phyloP scores from a whole-genome alignment of 2,888 invertebrate genomes.

The Disparrhopalites patrizii region DNA sequence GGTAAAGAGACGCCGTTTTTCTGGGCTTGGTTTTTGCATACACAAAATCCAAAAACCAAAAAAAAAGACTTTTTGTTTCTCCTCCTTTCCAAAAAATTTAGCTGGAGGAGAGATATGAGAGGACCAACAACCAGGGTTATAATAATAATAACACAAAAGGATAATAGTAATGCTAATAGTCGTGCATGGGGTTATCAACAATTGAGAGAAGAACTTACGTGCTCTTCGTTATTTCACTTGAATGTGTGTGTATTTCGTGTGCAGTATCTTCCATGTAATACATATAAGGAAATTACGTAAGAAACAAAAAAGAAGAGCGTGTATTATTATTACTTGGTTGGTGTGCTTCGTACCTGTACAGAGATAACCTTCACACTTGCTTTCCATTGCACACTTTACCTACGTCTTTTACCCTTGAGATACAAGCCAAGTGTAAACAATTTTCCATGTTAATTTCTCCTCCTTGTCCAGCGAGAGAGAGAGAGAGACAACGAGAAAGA shows the following conservation, averaged over 20 bases:
- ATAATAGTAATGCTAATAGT: not conserved
- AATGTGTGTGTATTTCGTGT: not conserved
- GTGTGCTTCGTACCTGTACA: slow-evolving; percentile 20
- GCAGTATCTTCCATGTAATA: not conserved
- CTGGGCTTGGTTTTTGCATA: slow-evolving; percentile 12
- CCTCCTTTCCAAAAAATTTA: not conserved
- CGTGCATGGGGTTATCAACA: not conserved
- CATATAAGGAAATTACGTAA: slow-evolving; percentile 24
- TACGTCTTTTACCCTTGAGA: slow-evolving; percentile 22
- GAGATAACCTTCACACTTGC: slow-evolving; percentile 29
- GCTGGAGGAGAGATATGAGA: too few species aligned
- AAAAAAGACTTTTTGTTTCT: not conserved
- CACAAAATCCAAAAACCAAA: not conserved
- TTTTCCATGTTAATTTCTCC: slow-evolving; percentile 12
- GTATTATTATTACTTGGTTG: slow-evolving; percentile 1
- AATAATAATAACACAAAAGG: not conserved
- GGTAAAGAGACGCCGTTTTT: slow-evolving; percentile 17
- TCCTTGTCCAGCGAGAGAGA: not conserved
- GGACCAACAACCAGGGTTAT: too few species aligned
- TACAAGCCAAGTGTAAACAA: slow-evolving; percentile 17
- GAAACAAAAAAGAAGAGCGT: not conserved
- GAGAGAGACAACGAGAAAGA: too few species aligned
- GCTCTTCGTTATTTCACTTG: not conserved
- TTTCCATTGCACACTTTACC: slow-evolving; percentile 13
- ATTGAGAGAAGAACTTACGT: not conserved